Base-by-base conservation (phyloP, 1,140 invertebrate genomes). In the Saxidomus purpurata region DNA sequence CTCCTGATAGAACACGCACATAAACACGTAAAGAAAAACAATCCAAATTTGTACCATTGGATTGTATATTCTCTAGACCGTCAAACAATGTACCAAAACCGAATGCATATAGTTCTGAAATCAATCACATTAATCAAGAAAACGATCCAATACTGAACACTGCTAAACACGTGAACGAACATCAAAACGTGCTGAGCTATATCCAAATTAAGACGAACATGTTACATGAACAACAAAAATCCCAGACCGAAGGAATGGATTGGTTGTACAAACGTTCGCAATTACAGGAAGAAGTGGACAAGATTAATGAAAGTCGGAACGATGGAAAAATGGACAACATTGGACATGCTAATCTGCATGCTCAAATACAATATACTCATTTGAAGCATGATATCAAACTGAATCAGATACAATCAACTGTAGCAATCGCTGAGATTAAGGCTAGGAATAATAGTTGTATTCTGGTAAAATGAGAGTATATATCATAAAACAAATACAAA, bases 351-450 rank as follows among this genome's bases (percentile, higher is more conserved):
- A 55, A 55, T 8, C 22, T 55, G 19, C 52, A 55, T 36, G 40
- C 69, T 9, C 19, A 74, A 36, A 74, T 74, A 36, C 34, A 74
- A 36, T 40, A 28, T 11, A 74, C 40, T 17, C 69, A 74, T 15
- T 11, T 74, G 31, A 31, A 74, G n/a, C 69, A 74, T 28, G 69
- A 74, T 36, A 43, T 74, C 34, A 74, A 55, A 22, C 22, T 55
- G 52, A 55, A 69, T 36, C 67, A 69, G 28, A 69, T 69, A 69
- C 67, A 69, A 31, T 69, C 67, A 11, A 22, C 67, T 31, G 31
- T 69, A 34, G 67, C 28, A 4, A 69, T 69, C 22, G 67, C 28
- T 34, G 67, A 69, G 31, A 69, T 69, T 11, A 69, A 69, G 31
- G 67, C 67, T 9, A 63, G n/a, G 31, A 63, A 22, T 34, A 8